Evolutionary conservation across 2,888 invertebrate species (phyloP), one percentile per base, ranked within the genome.

Genomic region (Blastobasis lacticolella): DNA sequence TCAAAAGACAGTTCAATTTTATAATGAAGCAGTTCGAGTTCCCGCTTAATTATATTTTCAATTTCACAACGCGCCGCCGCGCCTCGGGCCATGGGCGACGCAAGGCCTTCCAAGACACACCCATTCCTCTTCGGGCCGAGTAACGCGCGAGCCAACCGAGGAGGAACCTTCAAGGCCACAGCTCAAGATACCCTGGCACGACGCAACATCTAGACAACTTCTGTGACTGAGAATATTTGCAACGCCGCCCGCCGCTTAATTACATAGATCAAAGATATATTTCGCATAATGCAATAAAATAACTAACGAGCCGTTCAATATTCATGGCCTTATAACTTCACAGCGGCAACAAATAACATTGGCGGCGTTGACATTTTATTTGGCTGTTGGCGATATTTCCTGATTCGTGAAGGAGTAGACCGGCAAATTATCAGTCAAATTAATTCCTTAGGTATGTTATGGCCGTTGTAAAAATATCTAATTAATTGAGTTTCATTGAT

Each of bases 21-120:
- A 77, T 76, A 78, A 82, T 77, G 68, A 78, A 78, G 77, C 67
- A 63, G 71, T 79, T 64, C 67, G 67, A 61, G 69, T 66, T 75
- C 70, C 62, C 60, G 56, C 70, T 77, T 81, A 81, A 81, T 82
- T 80, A 79, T 77, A 77, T 79, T 85, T 83, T 80, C 78, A 81
- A 83, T 81, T 79, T 76, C 73, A 71, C 74, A 79, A 77, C 69
- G 66, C 69, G 67, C 63, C 61, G 62, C 56, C 60, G 58, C 61
- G 74, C 78, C 75, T 61, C 61, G 53, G 71, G 77, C 70, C 58
- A 66, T 67, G 63, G 59, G 63, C 65, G 67, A 66, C 59, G 60
- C 57, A 58, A 37, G 45, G 8, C 49, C 38, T 23, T 23, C 23
- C 23, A 23, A 23, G 23, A 23, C 23, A 23, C 23, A 23, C 23